Conservation (phyloP, 2,113 vertebrate genomes). For the Carollia perspicillata region DNA sequence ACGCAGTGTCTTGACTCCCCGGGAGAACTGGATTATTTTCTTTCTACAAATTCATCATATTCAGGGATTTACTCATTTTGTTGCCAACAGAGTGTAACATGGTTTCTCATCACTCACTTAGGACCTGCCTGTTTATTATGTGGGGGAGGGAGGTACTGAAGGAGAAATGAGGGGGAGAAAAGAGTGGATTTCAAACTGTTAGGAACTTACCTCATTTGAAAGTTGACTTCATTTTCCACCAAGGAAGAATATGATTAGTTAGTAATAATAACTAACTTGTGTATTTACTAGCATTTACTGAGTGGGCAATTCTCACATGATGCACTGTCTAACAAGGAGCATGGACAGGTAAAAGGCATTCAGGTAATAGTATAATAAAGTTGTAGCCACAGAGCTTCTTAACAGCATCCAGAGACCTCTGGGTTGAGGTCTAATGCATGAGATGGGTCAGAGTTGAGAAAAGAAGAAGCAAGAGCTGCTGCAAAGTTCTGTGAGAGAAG, state of each 20-base stretch:
- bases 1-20: neutral
- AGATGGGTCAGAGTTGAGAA: neutral
- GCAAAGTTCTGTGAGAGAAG: neutral
- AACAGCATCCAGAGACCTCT: neutral
- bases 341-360: neutral
- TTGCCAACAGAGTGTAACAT: neutral
- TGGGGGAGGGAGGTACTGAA: neutral
- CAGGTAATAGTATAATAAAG: neutral
- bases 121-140: neutral
- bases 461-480: no score
- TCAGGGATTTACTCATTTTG: constrained; percentile 12
- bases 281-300: neutral
- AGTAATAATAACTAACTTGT: neutral
- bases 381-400: neutral
- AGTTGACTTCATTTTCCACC: neutral
- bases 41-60: neutral
- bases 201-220: neutral
- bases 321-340: neutral
- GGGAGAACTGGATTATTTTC: constrained; percentile 7
- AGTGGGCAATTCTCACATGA: neutral
- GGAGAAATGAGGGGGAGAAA: neutral
- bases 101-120: neutral
- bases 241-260: neutral
- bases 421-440: neutral
- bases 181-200: neutral